Evolutionary conservation across 2,797 vertebrate genomes (phyloP).

Genomic region (Poliocrania exsul): DNA sequence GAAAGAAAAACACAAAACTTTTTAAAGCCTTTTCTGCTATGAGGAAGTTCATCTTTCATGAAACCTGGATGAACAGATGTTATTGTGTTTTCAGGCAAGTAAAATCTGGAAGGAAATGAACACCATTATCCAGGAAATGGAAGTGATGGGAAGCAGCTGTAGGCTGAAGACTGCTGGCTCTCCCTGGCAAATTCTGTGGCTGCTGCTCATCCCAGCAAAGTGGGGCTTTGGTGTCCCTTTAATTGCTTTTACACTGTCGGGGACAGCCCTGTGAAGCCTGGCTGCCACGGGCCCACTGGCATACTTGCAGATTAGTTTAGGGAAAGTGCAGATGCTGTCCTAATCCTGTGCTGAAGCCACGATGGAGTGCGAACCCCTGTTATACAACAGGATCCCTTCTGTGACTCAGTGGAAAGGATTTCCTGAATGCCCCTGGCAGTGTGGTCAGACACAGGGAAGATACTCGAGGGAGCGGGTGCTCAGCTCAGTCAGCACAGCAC

Average conservation of each 20-base stretch:
- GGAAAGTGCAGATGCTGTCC: background rate
- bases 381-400: background rate
- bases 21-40: background rate
- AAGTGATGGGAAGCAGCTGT: slow-evolving; percentile 36
- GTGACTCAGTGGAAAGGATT: slow-evolving; percentile 29
- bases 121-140: slow-evolving; percentile 15
- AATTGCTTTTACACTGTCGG: background rate
- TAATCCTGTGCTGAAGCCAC: background rate
- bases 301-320: background rate
- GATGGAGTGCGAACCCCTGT: background rate
- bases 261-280: background rate
- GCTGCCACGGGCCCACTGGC: background rate
- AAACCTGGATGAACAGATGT: slow-evolving; percentile 35
- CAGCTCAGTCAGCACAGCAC: background rate
- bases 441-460: background rate
- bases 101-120: slow-evolving; percentile 29
- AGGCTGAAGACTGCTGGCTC: background rate
- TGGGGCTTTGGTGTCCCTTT: fast-evolving
- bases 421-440: background rate
- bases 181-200: background rate
- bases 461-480: fast-evolving
- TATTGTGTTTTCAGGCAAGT: background rate
- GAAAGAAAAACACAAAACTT: background rate
- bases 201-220: background rate
- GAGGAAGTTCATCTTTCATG: background rate